These are phyloP conservation scores for Halcyon chelicuti DNA, from an alignment of 2,797 vertebrate species.

Conservation along the genomic window DNA sequence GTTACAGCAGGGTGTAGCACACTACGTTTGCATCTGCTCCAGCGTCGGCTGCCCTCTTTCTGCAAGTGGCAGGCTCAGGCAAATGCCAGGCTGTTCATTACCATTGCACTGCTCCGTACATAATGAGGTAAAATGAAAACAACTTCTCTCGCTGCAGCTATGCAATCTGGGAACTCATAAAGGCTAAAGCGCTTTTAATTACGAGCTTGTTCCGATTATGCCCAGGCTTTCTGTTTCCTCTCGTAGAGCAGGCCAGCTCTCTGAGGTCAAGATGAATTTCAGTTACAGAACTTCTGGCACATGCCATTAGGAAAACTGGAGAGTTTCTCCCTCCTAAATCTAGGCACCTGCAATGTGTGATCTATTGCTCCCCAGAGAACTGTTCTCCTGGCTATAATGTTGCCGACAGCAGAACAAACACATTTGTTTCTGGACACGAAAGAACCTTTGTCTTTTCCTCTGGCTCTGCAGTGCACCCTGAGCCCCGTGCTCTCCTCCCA, in stretches of 20 bases:
- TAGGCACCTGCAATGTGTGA: slow-evolving; percentile 70
- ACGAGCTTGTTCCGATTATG: neutral
- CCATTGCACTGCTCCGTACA: neutral
- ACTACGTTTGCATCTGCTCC: neutral
- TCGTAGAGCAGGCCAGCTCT: neutral
- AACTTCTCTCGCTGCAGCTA: neutral
- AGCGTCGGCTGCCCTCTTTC: neutral
- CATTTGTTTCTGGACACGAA: slow-evolving; percentile 50
- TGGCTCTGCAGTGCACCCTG: neutral
- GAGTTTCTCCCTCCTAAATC: slow-evolving; percentile 54
- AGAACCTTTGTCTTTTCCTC: slow-evolving; percentile 17
- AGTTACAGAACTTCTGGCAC: slow-evolving; percentile 55
- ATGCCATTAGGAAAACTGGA: slow-evolving; percentile 41
- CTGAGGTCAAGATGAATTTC: slow-evolving; percentile 64
- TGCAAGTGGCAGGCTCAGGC: neutral
- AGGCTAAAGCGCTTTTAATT: slow-evolving; percentile 1
- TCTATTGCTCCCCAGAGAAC: slow-evolving; percentile 53
- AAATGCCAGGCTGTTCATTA: neutral
- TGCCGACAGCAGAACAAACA: slow-evolving; percentile 72
- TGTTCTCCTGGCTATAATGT: slow-evolving; percentile 14
- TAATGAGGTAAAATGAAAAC: slow-evolving; percentile 10
- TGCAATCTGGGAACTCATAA: slow-evolving; percentile 6
- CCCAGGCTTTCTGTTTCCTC: slow-evolving; percentile 42
- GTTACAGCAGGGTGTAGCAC: neutral
- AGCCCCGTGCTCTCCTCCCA: neutral